Evolutionary conservation across 2,113 vertebrate genomes (phyloP).

Genomic region (Leptodactylus fuscus): DNA sequence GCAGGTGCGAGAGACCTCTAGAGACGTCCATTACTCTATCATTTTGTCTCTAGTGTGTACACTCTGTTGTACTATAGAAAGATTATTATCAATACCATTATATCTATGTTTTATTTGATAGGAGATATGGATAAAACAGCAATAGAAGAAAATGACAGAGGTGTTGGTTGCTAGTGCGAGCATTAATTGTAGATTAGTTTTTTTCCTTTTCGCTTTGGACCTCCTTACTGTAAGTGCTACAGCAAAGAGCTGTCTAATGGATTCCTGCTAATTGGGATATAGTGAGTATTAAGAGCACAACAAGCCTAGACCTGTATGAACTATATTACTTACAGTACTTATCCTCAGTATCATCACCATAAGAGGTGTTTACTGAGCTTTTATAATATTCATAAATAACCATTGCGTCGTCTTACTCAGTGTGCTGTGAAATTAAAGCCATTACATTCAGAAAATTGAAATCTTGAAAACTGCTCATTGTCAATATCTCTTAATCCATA

Average conservation of each 20-base stretch:
- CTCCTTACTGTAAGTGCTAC: background rate
- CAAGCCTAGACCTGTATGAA: background rate
- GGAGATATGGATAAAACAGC: no score
- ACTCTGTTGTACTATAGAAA: no score
- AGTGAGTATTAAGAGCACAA: no score
- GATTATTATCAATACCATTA: no score
- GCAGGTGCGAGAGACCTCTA: no score
- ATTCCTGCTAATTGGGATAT: background rate
- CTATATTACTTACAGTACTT: background rate
- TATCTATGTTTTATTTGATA: no score
- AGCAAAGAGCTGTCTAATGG: background rate
- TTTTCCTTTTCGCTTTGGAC: no score
- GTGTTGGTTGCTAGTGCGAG: background rate
- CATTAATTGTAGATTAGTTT: constrained; percentile 1
- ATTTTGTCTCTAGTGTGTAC: no score
- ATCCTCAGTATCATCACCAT: background rate
- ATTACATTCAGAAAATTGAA: constrained; percentile 15
- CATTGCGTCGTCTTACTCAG: background rate
- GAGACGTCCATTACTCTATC: no score
- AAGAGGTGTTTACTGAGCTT: background rate
- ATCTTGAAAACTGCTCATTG: background rate
- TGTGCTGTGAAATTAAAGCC: constrained; percentile 43
- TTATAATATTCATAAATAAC: constrained; percentile 11
- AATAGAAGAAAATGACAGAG: background rate
- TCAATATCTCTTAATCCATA: constrained; percentile 20